Conservation (phyloP, 2,113 vertebrate genomes). For the Calyptomena viridis region DNA sequence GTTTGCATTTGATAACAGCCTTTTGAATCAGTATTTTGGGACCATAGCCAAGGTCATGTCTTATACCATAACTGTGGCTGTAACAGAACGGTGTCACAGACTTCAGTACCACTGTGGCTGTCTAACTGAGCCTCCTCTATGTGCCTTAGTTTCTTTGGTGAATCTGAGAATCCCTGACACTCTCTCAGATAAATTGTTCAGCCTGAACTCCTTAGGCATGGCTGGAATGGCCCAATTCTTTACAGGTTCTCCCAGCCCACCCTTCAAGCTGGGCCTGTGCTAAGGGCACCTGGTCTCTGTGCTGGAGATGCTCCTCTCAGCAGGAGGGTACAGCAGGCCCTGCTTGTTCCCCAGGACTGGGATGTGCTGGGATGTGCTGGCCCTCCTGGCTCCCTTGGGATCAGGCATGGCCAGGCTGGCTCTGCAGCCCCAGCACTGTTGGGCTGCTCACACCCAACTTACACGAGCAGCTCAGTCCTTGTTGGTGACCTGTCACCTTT, state of each 20-base stretch:
- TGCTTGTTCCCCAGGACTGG: not conserved
- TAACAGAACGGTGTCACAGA: too few relatives aligned
- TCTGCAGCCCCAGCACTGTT: not conserved
- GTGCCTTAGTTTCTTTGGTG: not conserved
- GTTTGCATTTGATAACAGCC: not conserved
- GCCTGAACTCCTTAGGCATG: not conserved
- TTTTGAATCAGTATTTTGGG: not conserved
- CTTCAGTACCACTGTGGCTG: not conserved
- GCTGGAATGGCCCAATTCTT: rapidly evolving
- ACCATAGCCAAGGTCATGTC: not conserved
- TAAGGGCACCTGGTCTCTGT: rapidly evolving
- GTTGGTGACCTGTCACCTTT: not conserved
- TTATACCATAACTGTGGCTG: not conserved
- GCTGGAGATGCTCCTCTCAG: rapidly evolving
- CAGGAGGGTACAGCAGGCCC: not conserved
- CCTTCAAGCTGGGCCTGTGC: rapidly evolving
- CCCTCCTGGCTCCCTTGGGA: not conserved
- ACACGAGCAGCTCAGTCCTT: not conserved
- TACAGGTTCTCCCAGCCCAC: rapidly evolving
- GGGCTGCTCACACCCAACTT: not conserved
- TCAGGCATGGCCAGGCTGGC: too few relatives aligned
- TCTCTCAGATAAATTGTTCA: too few relatives aligned
- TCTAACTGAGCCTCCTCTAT: rapidly evolving
- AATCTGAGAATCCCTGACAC: not conserved
- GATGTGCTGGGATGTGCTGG: not conserved